Conservation (phyloP, 2,797 vertebrate genomes). For the Stomatorhinus walkeri region DNA sequence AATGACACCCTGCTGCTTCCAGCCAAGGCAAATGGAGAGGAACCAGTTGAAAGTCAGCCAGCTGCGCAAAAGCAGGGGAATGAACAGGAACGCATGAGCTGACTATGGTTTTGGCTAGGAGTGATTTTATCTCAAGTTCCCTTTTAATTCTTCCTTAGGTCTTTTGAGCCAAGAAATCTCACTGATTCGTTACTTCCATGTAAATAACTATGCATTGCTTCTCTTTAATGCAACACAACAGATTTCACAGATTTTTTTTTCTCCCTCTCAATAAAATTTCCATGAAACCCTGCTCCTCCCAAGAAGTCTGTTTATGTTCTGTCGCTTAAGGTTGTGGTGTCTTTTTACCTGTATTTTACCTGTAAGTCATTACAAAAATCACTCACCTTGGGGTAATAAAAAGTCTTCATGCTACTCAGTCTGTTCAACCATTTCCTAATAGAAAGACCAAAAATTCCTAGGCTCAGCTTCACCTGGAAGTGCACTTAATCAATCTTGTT, state of each 20-base stretch:
- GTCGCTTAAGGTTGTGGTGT: constrained; percentile 22
- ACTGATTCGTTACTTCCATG: background rate
- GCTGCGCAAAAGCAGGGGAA: background rate
- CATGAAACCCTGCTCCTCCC: background rate
- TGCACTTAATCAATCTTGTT: background rate
- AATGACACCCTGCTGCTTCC: background rate
- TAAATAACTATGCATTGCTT: background rate
- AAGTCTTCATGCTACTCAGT: constrained; percentile 29
- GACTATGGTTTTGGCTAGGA: background rate
- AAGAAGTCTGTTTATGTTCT: constrained; percentile 5
- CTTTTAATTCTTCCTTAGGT: background rate
- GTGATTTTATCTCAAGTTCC: background rate
- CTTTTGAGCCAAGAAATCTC: background rate
- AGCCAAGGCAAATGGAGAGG: background rate
- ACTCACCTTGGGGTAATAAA: constrained; percentile 28
- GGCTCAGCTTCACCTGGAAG: background rate
- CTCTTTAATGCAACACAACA: background rate
- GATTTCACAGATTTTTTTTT: background rate
- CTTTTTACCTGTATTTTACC: constrained; percentile 47
- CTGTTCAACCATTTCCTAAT: constrained; percentile 23
- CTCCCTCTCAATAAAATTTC: constrained; percentile 2
- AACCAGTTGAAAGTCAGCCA: background rate
- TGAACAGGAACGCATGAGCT: background rate
- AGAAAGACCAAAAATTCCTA: constrained; percentile 18
- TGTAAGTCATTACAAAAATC: constrained; percentile 46